Evolutionary conservation across 2,113 vertebrate species (phyloP), one percentile per base, ranked within the genome.

Genomic region (Ophiodon elongatus): DNA sequence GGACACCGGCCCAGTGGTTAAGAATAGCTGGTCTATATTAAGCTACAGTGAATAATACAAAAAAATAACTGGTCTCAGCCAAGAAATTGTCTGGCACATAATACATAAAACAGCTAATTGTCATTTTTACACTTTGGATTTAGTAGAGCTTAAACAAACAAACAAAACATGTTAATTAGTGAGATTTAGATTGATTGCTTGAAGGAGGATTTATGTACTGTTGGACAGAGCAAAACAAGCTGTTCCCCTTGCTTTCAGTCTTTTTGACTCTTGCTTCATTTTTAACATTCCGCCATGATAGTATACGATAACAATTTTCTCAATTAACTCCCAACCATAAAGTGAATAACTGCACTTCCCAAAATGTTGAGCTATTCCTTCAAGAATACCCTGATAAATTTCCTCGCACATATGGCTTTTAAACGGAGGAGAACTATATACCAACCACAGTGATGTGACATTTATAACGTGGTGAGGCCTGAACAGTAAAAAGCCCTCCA

Each of bases 401-500:
- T 11, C 23, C 17, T 19, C 74, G 47, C 50, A 78, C 37, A 71
- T 57, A 76, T 62, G 6, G 37, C 29, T 73, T 45, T 23, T 11
- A 62, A 80, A 77, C 11, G 4, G 33, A 84, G 45, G 50, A 47
- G 62, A 64, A 23, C 33, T 66, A 29, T 25, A 66, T 74, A 72
- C 73, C 73, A 70, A 82, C 63, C 41, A 66, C 62, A 33, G 62
- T 25, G 67, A 75, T 54, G 83, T 89, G 85, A 82, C 78, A 84
- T 54, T 70, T 68, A 77, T 73, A 81, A 77, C 50, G 21, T 59
- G 62, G 67, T 13, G 62, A 83, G 64, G 72, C 56, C 73, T 73
- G 60, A 87, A 82, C 47, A 81, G 85, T 29, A 62, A 13, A 79
- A 85, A 76, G 43, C 81, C 91, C 81, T 67, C 62, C 82, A 76